phyloP scores from a whole-genome alignment of 2,797 vertebrate genomes.

The Sardinella longiceps region DNA sequence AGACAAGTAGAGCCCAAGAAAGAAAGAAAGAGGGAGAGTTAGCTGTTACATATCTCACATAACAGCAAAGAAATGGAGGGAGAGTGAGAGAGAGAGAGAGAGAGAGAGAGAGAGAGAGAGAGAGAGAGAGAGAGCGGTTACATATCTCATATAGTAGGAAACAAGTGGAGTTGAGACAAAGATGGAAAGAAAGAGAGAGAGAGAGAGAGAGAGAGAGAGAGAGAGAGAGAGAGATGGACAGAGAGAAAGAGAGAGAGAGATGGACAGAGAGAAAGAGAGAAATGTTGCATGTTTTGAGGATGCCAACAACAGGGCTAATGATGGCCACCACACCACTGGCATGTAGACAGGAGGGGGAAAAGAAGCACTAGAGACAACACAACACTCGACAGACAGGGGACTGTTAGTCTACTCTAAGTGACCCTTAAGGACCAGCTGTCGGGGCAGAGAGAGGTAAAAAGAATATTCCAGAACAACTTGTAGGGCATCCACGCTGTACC shows the following conservation, averaged over 20 bases:
- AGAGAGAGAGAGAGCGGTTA: not conserved
- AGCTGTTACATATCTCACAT: too few species aligned
- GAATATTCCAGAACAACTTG: conserved; percentile 12
- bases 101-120: not conserved
- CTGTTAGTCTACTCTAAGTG: not conserved
- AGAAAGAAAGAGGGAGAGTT: not conserved
- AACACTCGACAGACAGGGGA: not conserved
- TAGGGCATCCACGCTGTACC: not conserved
- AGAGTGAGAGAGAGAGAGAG: not conserved
- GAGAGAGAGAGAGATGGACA: too few species aligned
- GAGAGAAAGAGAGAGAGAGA: not conserved
- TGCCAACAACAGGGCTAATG: not conserved
- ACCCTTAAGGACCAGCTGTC: not conserved
- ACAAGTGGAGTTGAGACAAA: not conserved
- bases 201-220: not conserved
- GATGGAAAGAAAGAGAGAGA: not conserved
- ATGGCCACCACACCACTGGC: not conserved
- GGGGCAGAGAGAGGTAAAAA: not conserved
- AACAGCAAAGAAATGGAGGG: not conserved
- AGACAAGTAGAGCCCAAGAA: not conserved
- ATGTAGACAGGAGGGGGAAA: not conserved
- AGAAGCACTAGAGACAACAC: not conserved
- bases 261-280: not conserved
- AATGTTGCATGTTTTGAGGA: not conserved
- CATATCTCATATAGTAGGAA: not conserved